These are phyloP conservation scores for Thomomys bottae DNA, from an alignment of 2,113 vertebrate genomes.

Conservation along the genomic window DNA sequence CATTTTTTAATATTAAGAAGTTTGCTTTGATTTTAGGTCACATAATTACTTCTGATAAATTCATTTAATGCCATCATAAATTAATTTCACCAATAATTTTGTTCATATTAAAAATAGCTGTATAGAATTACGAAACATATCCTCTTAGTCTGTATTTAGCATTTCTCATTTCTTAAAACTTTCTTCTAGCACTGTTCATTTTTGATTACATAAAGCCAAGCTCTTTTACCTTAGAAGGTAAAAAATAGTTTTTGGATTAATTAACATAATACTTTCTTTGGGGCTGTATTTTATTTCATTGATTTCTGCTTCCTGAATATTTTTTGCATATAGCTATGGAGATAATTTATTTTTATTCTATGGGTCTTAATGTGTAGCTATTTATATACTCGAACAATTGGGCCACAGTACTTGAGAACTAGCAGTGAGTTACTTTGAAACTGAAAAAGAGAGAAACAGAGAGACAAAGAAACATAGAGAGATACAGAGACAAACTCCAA, in stretches of 20 bases:
- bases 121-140: neutral
- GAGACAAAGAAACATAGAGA: neutral
- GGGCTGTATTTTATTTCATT: neutral
- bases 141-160: neutral
- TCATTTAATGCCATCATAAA: neutral
- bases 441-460: neutral
- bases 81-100: neutral
- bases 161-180: neutral
- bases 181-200: neutral
- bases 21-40: neutral
- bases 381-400: neutral
- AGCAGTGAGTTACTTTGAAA: neutral
- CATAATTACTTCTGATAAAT: neutral
- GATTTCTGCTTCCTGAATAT: neutral
- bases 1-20: too few relatives aligned
- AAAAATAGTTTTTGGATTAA: neutral
- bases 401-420: too few relatives aligned
- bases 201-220: neutral
- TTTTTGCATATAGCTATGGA: neutral
- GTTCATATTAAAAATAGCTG: neutral
- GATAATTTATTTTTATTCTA: neutral
- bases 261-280: neutral
- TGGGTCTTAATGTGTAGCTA: neutral
- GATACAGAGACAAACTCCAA: neutral
- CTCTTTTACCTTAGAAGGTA: constrained; percentile 15